Evolutionary conservation across 2,888 invertebrate genomes (phyloP).

Genomic region (Abscondita cerata): DNA sequence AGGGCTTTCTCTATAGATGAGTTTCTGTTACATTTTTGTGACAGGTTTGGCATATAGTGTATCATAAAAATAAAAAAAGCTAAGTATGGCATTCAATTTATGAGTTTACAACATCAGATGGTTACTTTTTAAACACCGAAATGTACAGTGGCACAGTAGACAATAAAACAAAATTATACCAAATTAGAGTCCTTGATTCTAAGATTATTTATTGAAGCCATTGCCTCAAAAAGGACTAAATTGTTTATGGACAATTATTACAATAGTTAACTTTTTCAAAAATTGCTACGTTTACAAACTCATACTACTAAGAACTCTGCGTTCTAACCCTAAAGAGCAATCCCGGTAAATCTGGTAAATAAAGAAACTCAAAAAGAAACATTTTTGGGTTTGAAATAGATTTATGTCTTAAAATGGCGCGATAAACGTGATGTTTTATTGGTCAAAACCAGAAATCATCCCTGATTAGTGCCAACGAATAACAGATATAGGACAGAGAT

Average conservation of each 20-base stretch:
- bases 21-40: no score
- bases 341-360: not conserved
- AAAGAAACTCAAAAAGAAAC: conserved; percentile 7
- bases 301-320: conserved; percentile 7
- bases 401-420: conserved; percentile 37
- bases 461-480: conserved; percentile 23
- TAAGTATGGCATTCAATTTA: conserved; percentile 9
- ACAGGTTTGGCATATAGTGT: not conserved
- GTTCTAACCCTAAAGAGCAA: not conserved
- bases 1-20: conserved; percentile 4
- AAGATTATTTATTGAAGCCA: conserved; percentile 1
- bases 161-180: not conserved
- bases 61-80: conserved; percentile 10
- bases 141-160: not conserved
- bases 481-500: conserved; percentile 20
- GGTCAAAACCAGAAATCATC: conserved; percentile 37
- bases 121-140: conserved; percentile 12
- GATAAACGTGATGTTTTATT: conserved; percentile 37
- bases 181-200: not conserved
- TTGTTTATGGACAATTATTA: conserved; percentile 14
- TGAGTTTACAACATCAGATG: conserved; percentile 3
- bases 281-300: not conserved
- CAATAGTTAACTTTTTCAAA: no score
- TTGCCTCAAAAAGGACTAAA: not conserved
- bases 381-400: conserved; percentile 4